Evolutionary conservation across 2,888 invertebrate species (phyloP), one percentile per base, ranked within the genome.

Genomic region (Andricus curvator): DNA sequence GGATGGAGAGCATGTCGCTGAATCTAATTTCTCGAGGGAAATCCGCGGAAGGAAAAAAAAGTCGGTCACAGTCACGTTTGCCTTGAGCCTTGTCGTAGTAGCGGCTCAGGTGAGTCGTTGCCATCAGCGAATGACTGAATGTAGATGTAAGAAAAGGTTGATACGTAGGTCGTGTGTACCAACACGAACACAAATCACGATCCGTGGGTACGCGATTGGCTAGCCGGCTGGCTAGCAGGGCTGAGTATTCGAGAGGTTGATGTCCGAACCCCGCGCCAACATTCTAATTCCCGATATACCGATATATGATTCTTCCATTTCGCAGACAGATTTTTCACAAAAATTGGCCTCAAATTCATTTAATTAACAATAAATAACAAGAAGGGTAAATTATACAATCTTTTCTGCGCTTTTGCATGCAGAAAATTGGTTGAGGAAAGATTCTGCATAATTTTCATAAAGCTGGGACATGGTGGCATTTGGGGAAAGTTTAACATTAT

Each of bases 231-330:
- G 17, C 48, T 15, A 70, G 84, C 37, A 81, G 77, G 83, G 84
- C 17, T 29, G 51, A 56, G 51, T 74, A 33, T 74, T 62, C 6
- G 62, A 56, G 88, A 90, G 90, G 90, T 90, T 90, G 89, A 89
- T 87, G 90, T 85, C 89, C 90, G 89, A 87, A 56, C 74, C 82
- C 79, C 85, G 86, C 86, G 88, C 89, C 90, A 90, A 88, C 89
- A 90, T 90, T 90, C 90, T 88, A 80, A 86, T 84, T 89, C 77
- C 85, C 85, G 84, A 51, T 51, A 25, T 37, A 29, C 29, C 29
- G 29, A 33, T 11, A 84, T 85, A 85, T 33, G 56, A 33, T 74
- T 5, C 56, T 74, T 74, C 5, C 56, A 56, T 51, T 48, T 22
- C n/a, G 2, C 5, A 60, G n/a, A 9, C 1, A n/a, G 6, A 60